phyloP scores from a whole-genome alignment of 2,888 invertebrate species.

The Erebia aethiops region DNA sequence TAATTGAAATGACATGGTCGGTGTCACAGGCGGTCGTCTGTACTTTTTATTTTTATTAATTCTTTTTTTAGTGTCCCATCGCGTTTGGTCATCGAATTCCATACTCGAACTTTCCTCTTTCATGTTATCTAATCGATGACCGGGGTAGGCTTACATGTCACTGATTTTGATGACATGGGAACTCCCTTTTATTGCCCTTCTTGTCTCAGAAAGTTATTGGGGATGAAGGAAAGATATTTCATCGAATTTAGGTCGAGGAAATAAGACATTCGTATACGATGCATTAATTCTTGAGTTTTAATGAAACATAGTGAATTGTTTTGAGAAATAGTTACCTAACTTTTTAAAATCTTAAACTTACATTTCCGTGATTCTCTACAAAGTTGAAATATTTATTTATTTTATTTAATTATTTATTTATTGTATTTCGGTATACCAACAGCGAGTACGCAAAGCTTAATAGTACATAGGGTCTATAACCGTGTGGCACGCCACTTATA shows the following conservation, averaged over 20 bases:
- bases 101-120: slow-evolving; percentile 68
- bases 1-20: slow-evolving; percentile 77
- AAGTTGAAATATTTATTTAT: too few relatives aligned
- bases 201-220: slow-evolving; percentile 8
- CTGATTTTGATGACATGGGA: slow-evolving; percentile 33
- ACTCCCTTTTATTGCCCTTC: slow-evolving; percentile 25
- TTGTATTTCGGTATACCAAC: too few relatives aligned
- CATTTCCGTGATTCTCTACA: too few relatives aligned
- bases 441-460: too few relatives aligned
- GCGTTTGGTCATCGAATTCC: slow-evolving; percentile 68
- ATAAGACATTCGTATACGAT: background rate
- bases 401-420: too few relatives aligned
- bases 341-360: background rate
- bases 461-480: too few relatives aligned
- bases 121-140: slow-evolving; percentile 61
- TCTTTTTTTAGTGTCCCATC: slow-evolving; percentile 64
- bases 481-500: too few relatives aligned
- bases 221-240: slow-evolving; percentile 3
- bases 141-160: slow-evolving; percentile 58
- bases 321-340: background rate
- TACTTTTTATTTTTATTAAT: slow-evolving; percentile 67
- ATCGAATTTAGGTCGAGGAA: slow-evolving; percentile 6
- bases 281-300: background rate
- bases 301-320: background rate
- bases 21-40: slow-evolving; percentile 58